Evolutionary conservation across 1,140 invertebrate genomes (phyloP), one percentile per base, ranked within the genome.

Genomic region (Apis florea): DNA sequence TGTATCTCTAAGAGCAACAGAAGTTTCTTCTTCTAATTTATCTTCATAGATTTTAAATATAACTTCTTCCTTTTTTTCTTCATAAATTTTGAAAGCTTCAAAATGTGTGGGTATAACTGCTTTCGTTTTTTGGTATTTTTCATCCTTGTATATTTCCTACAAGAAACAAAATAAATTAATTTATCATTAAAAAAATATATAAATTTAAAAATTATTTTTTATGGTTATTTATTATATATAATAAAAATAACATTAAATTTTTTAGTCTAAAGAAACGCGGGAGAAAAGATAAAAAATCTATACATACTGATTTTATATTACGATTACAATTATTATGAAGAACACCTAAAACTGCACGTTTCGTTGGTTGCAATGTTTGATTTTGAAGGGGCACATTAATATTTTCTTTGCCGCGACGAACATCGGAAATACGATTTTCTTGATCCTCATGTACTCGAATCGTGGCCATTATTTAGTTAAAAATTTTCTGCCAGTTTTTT

Each of bases 31-130:
- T 91, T 95, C 90, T 56, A 94, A 89, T 84, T 95, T 95, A 87
- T 96, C 96, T 92, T 96, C 96, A 79, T 96, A 96, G 19, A 96
- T 95, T 84, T 96, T 96, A 86, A 96, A 96, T 21, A 94, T 31
- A 17, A 86, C 83, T 47, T 93, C 92, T 21, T 90, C 90, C 53
- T 90, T 90, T 66, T 92, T 92, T n/a, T 91, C 90, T 10, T 93
- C 90, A 72, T 90, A 93, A 64, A 91, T 95, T 90, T 96, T 94
- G 92, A 96, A 96, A 89, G 92, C 88, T 86, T 91, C 91, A 85
- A 89, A 86, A 83, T 87, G 90, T 56, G 84, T 86, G 54, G 82
- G 83, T 58, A 89, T 58, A 68, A 82, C 85, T 13, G 88, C 81
- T 85, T 93, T 93, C 68, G 89, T 79, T 81, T 93, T 93, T n/a